Evolutionary conservation across 1,140 invertebrate species (phyloP).

Genomic region (Drosophila bocki): DNA sequence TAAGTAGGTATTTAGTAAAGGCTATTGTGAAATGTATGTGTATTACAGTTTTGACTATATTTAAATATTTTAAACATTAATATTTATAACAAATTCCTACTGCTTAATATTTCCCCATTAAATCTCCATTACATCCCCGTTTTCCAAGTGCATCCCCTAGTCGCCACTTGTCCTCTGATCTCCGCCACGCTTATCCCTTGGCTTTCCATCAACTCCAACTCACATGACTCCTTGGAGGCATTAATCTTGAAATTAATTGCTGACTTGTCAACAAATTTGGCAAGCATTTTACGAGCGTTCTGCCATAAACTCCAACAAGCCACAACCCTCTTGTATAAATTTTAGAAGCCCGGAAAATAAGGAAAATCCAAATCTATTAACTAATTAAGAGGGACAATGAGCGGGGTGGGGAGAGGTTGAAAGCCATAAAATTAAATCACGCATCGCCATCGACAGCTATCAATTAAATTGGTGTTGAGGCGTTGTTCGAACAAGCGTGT

Average conservation of each 20-base stretch:
- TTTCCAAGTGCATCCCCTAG: constrained; percentile 24
- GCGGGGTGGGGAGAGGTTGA: constrained; percentile 11
- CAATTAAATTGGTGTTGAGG: constrained; percentile 74
- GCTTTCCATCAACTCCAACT: constrained; percentile 4
- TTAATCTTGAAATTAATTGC: constrained; percentile 56
- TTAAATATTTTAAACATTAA: background rate
- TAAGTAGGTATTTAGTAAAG: no score
- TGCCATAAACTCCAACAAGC: constrained; percentile 48
- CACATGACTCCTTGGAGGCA: constrained; percentile 11
- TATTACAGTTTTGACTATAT: background rate
- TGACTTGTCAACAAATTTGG: constrained; percentile 69
- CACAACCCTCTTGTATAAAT: constrained; percentile 38
- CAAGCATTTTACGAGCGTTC: constrained; percentile 61
- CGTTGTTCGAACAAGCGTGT: constrained; percentile 76
- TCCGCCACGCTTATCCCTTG: background rate
- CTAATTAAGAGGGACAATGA: constrained; percentile 68
- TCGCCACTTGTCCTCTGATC: constrained; percentile 15
- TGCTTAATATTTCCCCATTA: background rate
- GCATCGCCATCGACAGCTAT: constrained; percentile 39
- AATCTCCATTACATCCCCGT: background rate
- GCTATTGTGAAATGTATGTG: no score
- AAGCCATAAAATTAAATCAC: constrained; percentile 74
- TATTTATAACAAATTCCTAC: background rate
- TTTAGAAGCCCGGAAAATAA: constrained; percentile 35
- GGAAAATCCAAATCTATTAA: constrained; percentile 74